These are phyloP conservation scores for Cephalopachus bancanus DNA, from an alignment of 2,797 vertebrate species.

Conservation along the genomic window DNA sequence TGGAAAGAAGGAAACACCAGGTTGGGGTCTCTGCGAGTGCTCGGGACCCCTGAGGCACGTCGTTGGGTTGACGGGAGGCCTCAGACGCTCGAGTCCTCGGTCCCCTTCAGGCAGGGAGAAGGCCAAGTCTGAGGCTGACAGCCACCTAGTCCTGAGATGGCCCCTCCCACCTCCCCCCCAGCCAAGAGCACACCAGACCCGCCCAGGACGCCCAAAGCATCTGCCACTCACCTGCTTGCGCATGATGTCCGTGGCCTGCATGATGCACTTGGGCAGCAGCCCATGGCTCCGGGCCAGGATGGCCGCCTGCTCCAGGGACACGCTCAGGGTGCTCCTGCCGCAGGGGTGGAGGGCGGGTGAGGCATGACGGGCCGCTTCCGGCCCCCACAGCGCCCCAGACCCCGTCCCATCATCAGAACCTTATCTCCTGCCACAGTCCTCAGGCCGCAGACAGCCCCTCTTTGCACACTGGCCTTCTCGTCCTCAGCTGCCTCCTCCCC, in stretches of 20 bases:
- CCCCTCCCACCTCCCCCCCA: too few relatives aligned
- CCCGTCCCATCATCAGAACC: not conserved
- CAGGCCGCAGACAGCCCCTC: not conserved
- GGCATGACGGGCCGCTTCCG: not conserved
- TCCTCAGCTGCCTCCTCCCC: not conserved
- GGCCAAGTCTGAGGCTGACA: not conserved
- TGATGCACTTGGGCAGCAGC: slow-evolving; percentile 96
- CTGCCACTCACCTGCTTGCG: slow-evolving; percentile 94
- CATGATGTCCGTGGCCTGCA: slow-evolving; percentile 99
- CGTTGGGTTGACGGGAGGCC: rapidly evolving
- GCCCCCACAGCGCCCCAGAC: not conserved
- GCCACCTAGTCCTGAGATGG: rapidly evolving
- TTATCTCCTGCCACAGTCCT: not conserved
- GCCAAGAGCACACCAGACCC: too few relatives aligned
- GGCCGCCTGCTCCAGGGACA: slow-evolving; percentile 97
- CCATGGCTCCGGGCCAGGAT: slow-evolving; percentile 96
- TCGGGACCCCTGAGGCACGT: rapidly evolving
- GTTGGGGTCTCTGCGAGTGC: not conserved
- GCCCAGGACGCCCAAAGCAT: too few relatives aligned
- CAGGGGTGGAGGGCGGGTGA: rapidly evolving
- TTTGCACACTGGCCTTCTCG: too few relatives aligned
- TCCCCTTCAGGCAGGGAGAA: not conserved
- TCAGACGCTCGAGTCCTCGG: not conserved
- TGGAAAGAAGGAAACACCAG: slow-evolving; percentile 78
- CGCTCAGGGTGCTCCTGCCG: slow-evolving; percentile 94